These are phyloP conservation scores for Craniophora ligustri DNA, from an alignment of 2,888 invertebrate genomes.

Conservation along the genomic window DNA sequence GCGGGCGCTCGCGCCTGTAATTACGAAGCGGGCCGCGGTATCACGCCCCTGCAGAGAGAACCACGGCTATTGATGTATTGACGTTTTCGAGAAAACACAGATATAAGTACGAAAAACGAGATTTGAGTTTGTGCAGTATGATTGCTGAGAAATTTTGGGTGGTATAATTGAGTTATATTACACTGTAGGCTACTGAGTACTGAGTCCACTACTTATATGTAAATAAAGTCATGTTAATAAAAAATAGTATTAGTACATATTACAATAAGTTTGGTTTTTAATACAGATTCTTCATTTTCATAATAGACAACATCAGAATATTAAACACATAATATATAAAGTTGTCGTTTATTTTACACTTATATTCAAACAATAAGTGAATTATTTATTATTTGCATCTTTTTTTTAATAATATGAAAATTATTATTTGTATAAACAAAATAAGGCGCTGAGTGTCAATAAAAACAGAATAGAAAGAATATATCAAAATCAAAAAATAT, in stretches of 20 bases:
- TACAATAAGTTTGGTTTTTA: no score
- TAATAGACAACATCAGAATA: no score
- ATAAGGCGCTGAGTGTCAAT: neutral
- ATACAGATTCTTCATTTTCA: no score
- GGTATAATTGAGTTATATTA: slow-evolving; percentile 45
- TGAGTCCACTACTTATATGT: slow-evolving; percentile 12
- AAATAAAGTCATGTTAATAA: no score
- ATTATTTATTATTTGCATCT: no score
- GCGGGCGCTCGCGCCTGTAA: slow-evolving; percentile 79
- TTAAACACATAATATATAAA: no score
- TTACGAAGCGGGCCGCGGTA: slow-evolving; percentile 76
- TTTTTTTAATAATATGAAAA: no score
- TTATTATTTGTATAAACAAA: neutral
- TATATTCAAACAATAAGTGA: no score
- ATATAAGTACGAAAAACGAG: slow-evolving; percentile 61
- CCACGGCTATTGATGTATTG: slow-evolving; percentile 82
- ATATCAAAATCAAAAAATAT: neutral
- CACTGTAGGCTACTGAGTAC: slow-evolving; percentile 11
- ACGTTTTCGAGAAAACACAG: slow-evolving; percentile 67
- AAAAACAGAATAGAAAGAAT: no score
- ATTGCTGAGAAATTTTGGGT: slow-evolving; percentile 38
- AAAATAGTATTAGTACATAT: no score
- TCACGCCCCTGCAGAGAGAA: slow-evolving; percentile 71
- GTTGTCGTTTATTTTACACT: no score
- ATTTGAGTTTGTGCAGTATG: slow-evolving; percentile 57